Evolutionary conservation across 1,140 invertebrate species (phyloP).

Genomic region (Musca vetustissima): DNA sequence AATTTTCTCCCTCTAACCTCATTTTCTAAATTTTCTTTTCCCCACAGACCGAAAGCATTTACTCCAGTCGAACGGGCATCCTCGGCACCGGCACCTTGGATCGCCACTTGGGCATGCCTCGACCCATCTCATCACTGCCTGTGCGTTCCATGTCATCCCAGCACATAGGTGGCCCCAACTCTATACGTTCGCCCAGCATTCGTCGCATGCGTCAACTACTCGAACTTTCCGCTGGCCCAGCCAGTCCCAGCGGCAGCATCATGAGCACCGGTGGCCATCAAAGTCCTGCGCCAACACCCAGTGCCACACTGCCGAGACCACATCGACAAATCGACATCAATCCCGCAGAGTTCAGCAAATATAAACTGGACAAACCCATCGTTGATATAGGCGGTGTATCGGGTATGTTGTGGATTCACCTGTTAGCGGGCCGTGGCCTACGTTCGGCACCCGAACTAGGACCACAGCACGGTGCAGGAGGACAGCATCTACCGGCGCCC

Average conservation of each 20-base stretch:
- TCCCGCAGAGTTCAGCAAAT: constrained; percentile 90
- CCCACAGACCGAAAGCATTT: constrained; percentile 68
- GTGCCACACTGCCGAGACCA: constrained; percentile 71
- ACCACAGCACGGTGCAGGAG: constrained; percentile 33
- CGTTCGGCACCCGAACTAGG: constrained; percentile 70
- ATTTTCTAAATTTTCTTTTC: constrained; percentile 25
- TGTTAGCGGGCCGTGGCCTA: constrained; percentile 85
- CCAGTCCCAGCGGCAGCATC: constrained; percentile 57
- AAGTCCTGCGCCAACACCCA: constrained; percentile 71
- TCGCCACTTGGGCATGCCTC: constrained; percentile 56
- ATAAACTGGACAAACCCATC: constrained; percentile 82
- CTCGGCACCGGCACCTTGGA: constrained; percentile 60
- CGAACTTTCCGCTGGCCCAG: constrained; percentile 66
- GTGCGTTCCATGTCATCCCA: constrained; percentile 69
- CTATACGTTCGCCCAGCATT: constrained; percentile 69
- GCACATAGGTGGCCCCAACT: constrained; percentile 61
- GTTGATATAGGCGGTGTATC: constrained; percentile 71
- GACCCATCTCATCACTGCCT: constrained; percentile 58
- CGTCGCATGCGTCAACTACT: constrained; percentile 77
- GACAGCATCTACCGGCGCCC: constrained; percentile 55
- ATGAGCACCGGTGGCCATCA: constrained; percentile 62
- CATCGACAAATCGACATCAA: constrained; percentile 82
- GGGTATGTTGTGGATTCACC: constrained; percentile 87
- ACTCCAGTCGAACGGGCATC: constrained; percentile 59
- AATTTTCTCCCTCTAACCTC: background rate